These are phyloP conservation scores for Gobiocypris rarus DNA, from an alignment of 2,113 vertebrate species.

Conservation along the genomic window DNA sequence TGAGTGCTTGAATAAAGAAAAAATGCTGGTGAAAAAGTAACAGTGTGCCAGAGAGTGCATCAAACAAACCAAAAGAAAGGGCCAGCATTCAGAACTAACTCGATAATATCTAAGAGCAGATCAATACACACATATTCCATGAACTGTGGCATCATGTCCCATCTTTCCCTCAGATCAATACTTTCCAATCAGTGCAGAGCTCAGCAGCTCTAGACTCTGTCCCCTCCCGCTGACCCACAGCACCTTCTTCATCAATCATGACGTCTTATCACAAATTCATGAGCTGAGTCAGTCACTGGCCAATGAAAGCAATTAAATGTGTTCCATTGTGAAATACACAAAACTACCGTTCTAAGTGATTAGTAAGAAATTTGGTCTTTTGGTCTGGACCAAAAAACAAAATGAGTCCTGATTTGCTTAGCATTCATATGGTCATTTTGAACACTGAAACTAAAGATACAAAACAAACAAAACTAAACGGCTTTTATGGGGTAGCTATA, in stretches of 20 bases:
- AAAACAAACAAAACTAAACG: too few relatives aligned
- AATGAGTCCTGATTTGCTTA: too few relatives aligned
- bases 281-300: constrained; percentile 35
- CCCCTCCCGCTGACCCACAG: constrained; percentile 10
- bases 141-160: constrained; percentile 6
- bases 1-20: not conserved
- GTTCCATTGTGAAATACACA: constrained; percentile 8
- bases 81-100: not conserved
- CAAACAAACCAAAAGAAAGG: constrained; percentile 30
- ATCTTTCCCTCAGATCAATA: constrained; percentile 51
- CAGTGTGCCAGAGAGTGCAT: constrained; percentile 13
- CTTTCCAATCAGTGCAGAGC: constrained; percentile 36
- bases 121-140: constrained; percentile 42
- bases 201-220: constrained; percentile 26
- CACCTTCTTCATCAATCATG: constrained; percentile 34
- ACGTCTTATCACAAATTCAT: constrained; percentile 46
- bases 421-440: too few relatives aligned
- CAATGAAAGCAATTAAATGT: constrained; percentile 18
- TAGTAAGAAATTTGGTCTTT: not conserved
- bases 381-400: too few relatives aligned
- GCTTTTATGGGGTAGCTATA: too few relatives aligned
- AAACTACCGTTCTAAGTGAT: not conserved
- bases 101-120: constrained; percentile 6
- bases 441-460: too few relatives aligned
- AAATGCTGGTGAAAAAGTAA: not conserved